Conservation (phyloP, 2,888 invertebrate species). For the Euproctis similis region DNA sequence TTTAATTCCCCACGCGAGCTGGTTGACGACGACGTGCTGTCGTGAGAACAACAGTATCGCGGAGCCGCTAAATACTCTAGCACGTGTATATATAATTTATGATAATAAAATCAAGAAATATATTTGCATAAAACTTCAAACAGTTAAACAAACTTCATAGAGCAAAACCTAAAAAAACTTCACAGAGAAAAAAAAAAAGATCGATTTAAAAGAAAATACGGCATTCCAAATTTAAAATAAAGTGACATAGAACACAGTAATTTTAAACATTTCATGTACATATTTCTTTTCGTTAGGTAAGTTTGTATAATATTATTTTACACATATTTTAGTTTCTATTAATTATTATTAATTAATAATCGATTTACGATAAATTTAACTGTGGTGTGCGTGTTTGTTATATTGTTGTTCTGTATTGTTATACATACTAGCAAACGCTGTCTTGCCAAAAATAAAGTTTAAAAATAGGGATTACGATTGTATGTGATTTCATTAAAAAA, state of each 20-base stretch:
- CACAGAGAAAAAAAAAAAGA: constrained; percentile 1
- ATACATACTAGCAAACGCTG: too few species aligned
- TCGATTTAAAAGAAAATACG: neutral
- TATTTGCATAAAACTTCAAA: constrained; percentile 1
- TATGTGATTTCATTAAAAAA: too few species aligned
- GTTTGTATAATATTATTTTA: neutral
- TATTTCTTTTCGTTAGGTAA: neutral
- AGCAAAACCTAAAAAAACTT: constrained; percentile 5
- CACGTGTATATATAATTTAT: constrained; percentile 39
- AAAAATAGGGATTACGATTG: too few species aligned
- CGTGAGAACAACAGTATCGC: constrained; percentile 46
- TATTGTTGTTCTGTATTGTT: too few species aligned
- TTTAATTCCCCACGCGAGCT: constrained; percentile 37
- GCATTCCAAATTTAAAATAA: constrained; percentile 4
- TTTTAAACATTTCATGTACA: neutral
- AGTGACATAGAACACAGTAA: constrained; percentile 6
- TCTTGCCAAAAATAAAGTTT: too few species aligned
- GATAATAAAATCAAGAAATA: too few species aligned
- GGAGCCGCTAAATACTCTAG: constrained; percentile 42
- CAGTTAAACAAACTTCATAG: constrained; percentile 1
- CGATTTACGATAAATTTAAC: too few species aligned
- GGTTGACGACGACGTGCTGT: constrained; percentile 27
- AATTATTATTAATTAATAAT: too few species aligned
- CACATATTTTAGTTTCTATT: too few species aligned
- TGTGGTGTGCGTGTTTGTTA: too few species aligned